Evolutionary conservation across 2,888 invertebrate species (phyloP).

Genomic region (Periphyllus acericola): DNA sequence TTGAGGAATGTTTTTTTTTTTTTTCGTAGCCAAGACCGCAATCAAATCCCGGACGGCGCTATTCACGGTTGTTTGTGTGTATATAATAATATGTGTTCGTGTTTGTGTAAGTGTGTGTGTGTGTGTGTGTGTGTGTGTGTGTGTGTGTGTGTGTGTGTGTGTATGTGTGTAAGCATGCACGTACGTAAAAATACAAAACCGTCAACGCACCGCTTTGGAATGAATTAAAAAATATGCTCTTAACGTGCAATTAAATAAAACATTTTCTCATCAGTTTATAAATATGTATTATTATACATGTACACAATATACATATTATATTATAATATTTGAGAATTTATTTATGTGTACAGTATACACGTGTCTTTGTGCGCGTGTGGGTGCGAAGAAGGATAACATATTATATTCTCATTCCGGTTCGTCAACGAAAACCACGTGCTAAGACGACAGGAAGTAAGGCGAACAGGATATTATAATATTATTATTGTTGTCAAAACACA

Average conservation of each 20-base stretch:
- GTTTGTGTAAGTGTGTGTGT: neutral
- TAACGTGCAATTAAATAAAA: constrained; percentile 42
- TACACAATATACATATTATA: no score
- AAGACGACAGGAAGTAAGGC: no score
- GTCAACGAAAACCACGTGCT: neutral
- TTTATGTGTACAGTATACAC: no score
- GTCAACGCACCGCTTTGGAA: neutral
- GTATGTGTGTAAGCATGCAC: no score
- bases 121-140: neutral
- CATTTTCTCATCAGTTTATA: neutral
- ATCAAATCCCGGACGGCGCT: constrained; percentile 15
- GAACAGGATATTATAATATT: no score
- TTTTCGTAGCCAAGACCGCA: constrained; percentile 40
- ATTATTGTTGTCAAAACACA: no score
- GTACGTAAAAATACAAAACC: constrained; percentile 28
- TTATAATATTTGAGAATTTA: no score
- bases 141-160: no score
- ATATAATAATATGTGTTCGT: no score
- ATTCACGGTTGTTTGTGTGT: neutral
- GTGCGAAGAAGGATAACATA: neutral
- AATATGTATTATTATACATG: no score
- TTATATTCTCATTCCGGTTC: neutral
- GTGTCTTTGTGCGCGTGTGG: neutral
- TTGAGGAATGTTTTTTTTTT: constrained; percentile 55
- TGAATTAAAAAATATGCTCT: constrained; percentile 26